Evolutionary conservation across 2,113 vertebrate species (phyloP), one percentile per base, ranked within the genome.

Genomic region (Apteryx owenii): DNA sequence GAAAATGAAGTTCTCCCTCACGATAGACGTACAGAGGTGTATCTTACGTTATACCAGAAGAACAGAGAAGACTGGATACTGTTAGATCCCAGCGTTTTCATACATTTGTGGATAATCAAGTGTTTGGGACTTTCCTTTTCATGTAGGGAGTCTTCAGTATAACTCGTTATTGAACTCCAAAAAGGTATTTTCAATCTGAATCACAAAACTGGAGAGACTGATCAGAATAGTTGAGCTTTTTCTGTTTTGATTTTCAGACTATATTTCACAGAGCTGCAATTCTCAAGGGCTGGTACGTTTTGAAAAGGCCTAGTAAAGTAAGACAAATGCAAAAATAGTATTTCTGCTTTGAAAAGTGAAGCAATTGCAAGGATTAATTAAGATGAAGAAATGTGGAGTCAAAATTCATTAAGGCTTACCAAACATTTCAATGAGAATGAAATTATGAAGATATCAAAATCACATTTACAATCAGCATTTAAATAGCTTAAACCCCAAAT

Each of bases 11-110:
- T 77, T 51, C 22, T 38, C 13, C 46, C 21, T 53, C 31, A 6
- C 0, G 1, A 3, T 61, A 9, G 7, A 6, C 33, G 33, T 38
- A 3, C 29, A 31, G 29, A 40, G 51, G 13, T 16, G 5, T 44
- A 12, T 44, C 33, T 38, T 53, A 60, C 23, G 68, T 36, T 66
- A 12, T 38, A 10, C 26, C 22, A 53, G 44, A 85, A 33, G 51
- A 60, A 44, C 17, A 12, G 81, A 26, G 19, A 26, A 42, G 44
- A 50, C 58, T 11, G 28, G 6, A 44, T 28, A 46, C 76, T 76
- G 13, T 61, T 86, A 48, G 64, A 83, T 53, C 40, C 31, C 33
- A 29, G 19, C 12, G 9, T 40, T 31, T 14, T 22, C 48, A 54
- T 68, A 40, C 33, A 40, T 31, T 25, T 1, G 0, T 60, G 1